phyloP scores from a whole-genome alignment of 2,113 vertebrate species.

The Picathartes gymnocephalus region DNA sequence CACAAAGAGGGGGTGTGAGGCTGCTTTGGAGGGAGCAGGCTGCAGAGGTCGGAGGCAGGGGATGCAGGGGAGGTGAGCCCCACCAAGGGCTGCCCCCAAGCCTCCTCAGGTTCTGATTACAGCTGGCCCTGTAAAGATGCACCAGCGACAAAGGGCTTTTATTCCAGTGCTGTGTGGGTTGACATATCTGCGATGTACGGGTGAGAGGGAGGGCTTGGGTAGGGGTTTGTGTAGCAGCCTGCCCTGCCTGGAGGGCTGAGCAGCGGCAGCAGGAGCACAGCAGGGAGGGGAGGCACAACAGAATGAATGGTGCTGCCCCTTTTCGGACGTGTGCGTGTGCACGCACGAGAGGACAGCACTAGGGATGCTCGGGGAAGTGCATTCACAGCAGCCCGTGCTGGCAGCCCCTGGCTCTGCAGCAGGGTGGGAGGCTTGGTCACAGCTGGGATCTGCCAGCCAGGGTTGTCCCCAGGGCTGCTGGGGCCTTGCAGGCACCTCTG shows the following conservation, averaged over 20 bases:
- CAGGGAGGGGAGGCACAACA: background rate
- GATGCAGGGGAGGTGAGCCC: background rate
- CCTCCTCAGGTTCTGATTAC: background rate
- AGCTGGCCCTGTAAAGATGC: background rate
- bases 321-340: background rate
- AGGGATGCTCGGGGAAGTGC: background rate
- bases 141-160: background rate
- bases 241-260: background rate
- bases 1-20: fast-evolving
- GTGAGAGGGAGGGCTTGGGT: background rate
- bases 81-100: background rate
- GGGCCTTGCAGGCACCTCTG: fast-evolving
- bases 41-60: background rate
- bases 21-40: fast-evolving
- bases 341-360: background rate
- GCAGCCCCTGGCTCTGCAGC: background rate
- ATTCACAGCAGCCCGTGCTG: background rate
- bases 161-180: fast-evolving
- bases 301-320: background rate
- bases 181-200: background rate
- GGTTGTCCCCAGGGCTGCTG: background rate
- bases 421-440: fast-evolving
- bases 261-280: background rate
- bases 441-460: background rate
- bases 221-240: background rate